These are phyloP conservation scores for Apolygus lucorum DNA, from an alignment of 1,140 invertebrate species.

Conservation along the genomic window DNA sequence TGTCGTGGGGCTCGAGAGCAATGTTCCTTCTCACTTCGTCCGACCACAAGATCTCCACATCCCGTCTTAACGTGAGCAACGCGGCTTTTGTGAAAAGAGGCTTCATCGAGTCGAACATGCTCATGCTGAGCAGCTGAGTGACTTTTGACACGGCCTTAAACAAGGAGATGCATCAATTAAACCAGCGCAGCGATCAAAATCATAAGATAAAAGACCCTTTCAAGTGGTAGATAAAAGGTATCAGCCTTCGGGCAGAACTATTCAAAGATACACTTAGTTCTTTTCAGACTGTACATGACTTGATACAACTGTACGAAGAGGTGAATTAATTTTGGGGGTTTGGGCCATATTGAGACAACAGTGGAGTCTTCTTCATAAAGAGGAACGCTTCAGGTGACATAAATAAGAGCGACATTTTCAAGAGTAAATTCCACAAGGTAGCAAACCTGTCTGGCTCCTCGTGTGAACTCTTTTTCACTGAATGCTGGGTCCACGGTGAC, in stretches of 20 bases:
- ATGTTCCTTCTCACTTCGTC: constrained; percentile 30
- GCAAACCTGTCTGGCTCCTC: constrained; percentile 28
- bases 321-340: too few relatives aligned
- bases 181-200: too few relatives aligned
- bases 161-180: too few relatives aligned
- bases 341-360: too few relatives aligned
- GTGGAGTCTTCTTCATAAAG: too few relatives aligned
- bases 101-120: constrained; percentile 27
- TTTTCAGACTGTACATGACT: too few relatives aligned
- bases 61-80: constrained; percentile 25
- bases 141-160: constrained; percentile 29
- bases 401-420: too few relatives aligned
- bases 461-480: constrained; percentile 28
- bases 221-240: background rate
- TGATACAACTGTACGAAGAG: too few relatives aligned
- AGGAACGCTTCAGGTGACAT: too few relatives aligned
- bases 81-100: constrained; percentile 29
- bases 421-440: too few relatives aligned
- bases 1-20: constrained; percentile 27
- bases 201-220: too few relatives aligned
- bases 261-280: background rate
- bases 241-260: background rate
- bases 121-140: constrained; percentile 27
- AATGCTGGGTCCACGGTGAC: constrained; percentile 26
- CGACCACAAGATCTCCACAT: constrained; percentile 29